phyloP scores from a whole-genome alignment of 2,113 vertebrate species.

The Grus americana region DNA sequence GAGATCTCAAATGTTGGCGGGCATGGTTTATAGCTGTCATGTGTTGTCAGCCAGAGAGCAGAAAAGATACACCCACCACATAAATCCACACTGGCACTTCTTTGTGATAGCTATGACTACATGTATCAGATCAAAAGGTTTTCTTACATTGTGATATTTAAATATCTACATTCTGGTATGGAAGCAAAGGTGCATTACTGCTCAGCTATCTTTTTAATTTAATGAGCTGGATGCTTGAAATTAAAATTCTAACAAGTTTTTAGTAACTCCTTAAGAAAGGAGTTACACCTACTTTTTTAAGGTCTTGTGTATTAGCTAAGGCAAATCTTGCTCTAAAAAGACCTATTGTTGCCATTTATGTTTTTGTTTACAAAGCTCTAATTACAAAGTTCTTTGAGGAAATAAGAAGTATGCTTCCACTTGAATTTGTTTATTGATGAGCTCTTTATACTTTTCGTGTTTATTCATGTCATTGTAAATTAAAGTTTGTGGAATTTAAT shows the following conservation, averaged over 20 bases:
- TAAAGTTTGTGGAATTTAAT: neutral
- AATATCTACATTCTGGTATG: neutral
- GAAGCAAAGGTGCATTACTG: neutral
- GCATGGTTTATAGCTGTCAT: neutral
- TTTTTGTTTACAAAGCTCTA: neutral
- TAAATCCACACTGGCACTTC: neutral
- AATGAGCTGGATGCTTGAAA: neutral
- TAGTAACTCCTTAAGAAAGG: neutral
- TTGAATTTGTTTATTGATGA: neutral
- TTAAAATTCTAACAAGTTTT: neutral
- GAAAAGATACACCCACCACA: neutral
- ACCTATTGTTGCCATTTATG: neutral
- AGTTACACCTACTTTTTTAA: neutral
- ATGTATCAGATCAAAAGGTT: neutral
- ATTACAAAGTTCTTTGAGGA: neutral
- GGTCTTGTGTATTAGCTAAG: neutral
- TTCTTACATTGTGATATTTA: neutral
- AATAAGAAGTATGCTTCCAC: neutral
- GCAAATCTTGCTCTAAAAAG: neutral
- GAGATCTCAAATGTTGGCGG: conserved; percentile 19
- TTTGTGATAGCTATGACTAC: neutral
- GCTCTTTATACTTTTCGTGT: neutral
- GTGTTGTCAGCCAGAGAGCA: neutral
- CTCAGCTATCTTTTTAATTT: neutral
- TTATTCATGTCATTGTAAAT: neutral